Conservation (phyloP, 2,888 invertebrate species). For the Nemapogon koenigi region DNA sequence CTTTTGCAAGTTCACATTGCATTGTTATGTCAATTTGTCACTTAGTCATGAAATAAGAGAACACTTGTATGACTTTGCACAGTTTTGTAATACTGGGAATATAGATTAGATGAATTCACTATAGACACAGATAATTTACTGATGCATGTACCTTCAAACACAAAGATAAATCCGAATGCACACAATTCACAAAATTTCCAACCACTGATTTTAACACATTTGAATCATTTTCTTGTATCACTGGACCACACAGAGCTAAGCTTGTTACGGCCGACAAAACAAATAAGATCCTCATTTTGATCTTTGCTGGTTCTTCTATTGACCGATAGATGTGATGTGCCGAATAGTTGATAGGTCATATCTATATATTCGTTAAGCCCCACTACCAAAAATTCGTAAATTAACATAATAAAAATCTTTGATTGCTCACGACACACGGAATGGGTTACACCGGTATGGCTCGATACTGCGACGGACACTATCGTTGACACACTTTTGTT, state of each 20-base stretch:
- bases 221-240: slow-evolving; percentile 34
- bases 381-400: slow-evolving; percentile 25
- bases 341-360: slow-evolving; percentile 40
- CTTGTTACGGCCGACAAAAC: no score
- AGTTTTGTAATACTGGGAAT: no score
- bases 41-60: no score
- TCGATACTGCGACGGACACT: not conserved
- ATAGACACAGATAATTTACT: no score
- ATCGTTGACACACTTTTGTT: slow-evolving; percentile 7
- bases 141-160: slow-evolving; percentile 57
- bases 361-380: slow-evolving; percentile 55
- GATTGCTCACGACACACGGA: not conserved
- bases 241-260: slow-evolving; percentile 37
- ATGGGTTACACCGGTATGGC: not conserved
- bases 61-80: no score
- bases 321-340: slow-evolving; percentile 45
- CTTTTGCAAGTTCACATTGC: no score
- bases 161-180: slow-evolving; percentile 47
- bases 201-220: slow-evolving; percentile 35
- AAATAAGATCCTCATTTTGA: slow-evolving; percentile 45
- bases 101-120: no score
- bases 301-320: slow-evolving; percentile 23
- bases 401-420: slow-evolving; percentile 7
- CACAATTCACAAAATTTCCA: slow-evolving; percentile 44
- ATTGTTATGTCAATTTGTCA: no score